Percentiles rank a stretch among this genome's conserved stretches.
Conservation (phyloP, 2,888 invertebrate species). For the Cinara cedri region DNA sequence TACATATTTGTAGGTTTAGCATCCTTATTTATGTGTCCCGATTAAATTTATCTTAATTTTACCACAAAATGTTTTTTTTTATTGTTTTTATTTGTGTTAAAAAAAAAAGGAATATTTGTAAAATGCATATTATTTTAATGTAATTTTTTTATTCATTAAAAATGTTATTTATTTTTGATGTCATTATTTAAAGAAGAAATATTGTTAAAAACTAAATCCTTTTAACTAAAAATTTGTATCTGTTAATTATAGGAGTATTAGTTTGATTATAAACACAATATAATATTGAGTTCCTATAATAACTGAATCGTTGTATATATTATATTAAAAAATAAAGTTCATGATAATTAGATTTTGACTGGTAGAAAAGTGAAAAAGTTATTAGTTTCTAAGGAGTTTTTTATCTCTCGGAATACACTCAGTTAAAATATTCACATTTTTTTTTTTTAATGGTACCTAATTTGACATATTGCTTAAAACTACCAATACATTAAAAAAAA, state of each 20-base stretch:
- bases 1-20: conserved; percentile 1
- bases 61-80: conserved; percentile 8
- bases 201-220: not conserved
- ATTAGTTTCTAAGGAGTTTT: no score
- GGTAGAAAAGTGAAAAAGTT: no score
- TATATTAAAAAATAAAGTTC: no score
- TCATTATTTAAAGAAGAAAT: not conserved
- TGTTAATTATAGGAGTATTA: not conserved
- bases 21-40: conserved; percentile 4
- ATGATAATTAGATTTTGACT: no score
- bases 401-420: no score
- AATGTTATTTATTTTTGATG: conserved; percentile 23
- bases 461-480: no score
- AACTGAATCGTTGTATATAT: no score
- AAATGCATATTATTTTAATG: not conserved
- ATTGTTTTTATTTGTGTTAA: not conserved
- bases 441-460: no score
- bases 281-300: not conserved
- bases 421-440: no score
- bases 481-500: no score
- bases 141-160: conserved; percentile 9
- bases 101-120: not conserved
- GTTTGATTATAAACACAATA: not conserved
- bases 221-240: not conserved
- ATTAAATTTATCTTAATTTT: not conserved